Evolutionary conservation across 1,140 invertebrate genomes (phyloP).

Genomic region (Phymastichus coffea): DNA sequence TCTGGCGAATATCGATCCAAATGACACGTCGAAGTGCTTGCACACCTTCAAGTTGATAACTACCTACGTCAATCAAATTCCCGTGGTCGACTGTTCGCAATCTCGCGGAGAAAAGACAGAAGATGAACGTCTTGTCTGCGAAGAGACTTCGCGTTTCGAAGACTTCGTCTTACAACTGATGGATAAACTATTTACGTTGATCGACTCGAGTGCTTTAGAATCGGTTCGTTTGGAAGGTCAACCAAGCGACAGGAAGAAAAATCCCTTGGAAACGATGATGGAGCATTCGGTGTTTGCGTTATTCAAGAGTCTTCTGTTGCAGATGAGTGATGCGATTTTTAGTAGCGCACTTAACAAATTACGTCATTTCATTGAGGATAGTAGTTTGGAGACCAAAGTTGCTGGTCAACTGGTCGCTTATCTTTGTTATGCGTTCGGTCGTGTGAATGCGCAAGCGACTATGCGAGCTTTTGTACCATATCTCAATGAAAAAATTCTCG

Average conservation of each 20-base stretch:
- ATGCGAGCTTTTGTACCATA: conserved; percentile 72
- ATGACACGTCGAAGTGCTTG: conserved; percentile 82
- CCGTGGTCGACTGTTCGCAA: conserved; percentile 81
- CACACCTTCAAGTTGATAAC: conserved; percentile 78
- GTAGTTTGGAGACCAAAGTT: conserved; percentile 78
- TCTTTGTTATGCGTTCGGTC: conserved; percentile 66
- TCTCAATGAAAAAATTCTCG: conserved; percentile 64
- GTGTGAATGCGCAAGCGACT: conserved; percentile 65
- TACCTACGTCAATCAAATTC: conserved; percentile 73
- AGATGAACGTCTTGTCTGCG: conserved; percentile 73
- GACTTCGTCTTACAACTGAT: conserved; percentile 86
- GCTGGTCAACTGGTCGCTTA: conserved; percentile 73
- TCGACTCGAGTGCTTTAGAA: conserved; percentile 73
- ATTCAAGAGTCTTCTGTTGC: conserved; percentile 46
- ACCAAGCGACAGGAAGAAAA: conserved; percentile 50
- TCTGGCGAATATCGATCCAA: conserved; percentile 87
- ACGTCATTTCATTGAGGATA: conserved; percentile 69
- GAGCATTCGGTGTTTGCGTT: conserved; percentile 66
- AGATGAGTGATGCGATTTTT: conserved; percentile 57
- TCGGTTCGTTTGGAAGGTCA: conserved; percentile 65
- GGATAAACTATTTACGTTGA: conserved; percentile 71
- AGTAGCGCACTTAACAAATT: conserved; percentile 74
- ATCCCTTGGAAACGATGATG: conserved; percentile 69
- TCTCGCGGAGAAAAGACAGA: conserved; percentile 68
- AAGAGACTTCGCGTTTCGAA: conserved; percentile 81